These are phyloP conservation scores for Molossus alvarezi DNA, from an alignment of 2,797 vertebrate genomes.

Conservation along the genomic window DNA sequence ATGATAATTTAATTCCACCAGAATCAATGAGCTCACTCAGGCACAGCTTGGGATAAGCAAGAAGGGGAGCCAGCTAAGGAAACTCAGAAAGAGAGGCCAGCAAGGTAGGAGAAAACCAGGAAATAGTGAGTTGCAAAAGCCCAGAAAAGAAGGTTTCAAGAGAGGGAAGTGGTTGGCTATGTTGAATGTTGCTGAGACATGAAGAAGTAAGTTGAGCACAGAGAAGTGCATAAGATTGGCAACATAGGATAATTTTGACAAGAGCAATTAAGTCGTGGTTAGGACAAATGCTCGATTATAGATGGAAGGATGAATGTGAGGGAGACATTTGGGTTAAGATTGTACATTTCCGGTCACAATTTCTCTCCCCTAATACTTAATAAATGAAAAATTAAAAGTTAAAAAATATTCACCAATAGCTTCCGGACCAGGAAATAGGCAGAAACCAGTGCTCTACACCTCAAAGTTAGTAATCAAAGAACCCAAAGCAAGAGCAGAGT, in stretches of 20 bases:
- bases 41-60: neutral
- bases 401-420: neutral
- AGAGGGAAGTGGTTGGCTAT: conserved; percentile 54
- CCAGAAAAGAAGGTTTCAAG: conserved; percentile 60
- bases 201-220: conserved; percentile 35
- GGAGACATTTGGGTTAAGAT: conserved; percentile 39
- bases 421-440: conserved; percentile 58
- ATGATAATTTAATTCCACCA: neutral
- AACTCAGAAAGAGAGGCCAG: neutral
- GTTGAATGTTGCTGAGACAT: conserved; percentile 34
- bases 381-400: neutral
- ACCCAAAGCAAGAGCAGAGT: neutral
- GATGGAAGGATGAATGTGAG: conserved; percentile 1
- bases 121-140: conserved; percentile 56
- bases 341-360: conserved; percentile 31
- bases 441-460: conserved; percentile 34
- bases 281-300: neutral
- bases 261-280: neutral
- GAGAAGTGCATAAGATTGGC: neutral
- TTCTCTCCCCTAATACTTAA: conserved; percentile 46
- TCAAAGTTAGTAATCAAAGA: conserved; percentile 51
- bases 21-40: neutral
- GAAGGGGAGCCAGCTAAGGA: conserved; percentile 30
- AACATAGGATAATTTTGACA: neutral
- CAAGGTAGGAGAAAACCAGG: conserved; percentile 9